These are phyloP conservation scores for Physella acuta DNA, from an alignment of 1,140 invertebrate species.

Conservation along the genomic window DNA sequence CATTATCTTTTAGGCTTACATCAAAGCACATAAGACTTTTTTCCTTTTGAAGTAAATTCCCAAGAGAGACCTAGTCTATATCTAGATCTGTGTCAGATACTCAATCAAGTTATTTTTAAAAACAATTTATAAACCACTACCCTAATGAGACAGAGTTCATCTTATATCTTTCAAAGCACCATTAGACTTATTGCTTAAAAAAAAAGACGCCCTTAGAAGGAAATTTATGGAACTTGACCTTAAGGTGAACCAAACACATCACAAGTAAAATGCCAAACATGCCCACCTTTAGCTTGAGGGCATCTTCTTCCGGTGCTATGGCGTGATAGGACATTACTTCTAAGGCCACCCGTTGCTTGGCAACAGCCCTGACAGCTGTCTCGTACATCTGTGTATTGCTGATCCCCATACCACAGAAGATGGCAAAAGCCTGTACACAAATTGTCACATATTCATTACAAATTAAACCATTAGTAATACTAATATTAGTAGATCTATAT, in stretches of 20 bases:
- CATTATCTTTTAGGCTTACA: no score
- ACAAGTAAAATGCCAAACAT: neutral
- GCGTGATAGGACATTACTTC: constrained; percentile 96
- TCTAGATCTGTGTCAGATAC: no score
- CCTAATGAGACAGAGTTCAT: no score
- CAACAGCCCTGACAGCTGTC: constrained; percentile 75
- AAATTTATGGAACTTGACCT: constrained; percentile 62
- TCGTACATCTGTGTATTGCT: constrained; percentile 98
- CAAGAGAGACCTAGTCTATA: no score
- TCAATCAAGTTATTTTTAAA: no score
- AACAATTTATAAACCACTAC: no score
- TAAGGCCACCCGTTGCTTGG: constrained; percentile 91
- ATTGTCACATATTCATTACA: no score
- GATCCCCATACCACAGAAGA: constrained; percentile 94
- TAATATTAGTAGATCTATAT: no score
- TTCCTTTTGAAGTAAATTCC: no score
- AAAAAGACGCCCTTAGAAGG: neutral
- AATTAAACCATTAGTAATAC: no score
- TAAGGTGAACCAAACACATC: constrained; percentile 62
- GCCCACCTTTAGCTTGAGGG: constrained; percentile 68
- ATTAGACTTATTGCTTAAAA: neutral
- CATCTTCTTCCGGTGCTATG: constrained; percentile 86
- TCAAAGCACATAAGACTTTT: no score
- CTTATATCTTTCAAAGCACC: no score
- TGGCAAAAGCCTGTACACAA: constrained; percentile 93